Base-by-base conservation (phyloP, 2,797 vertebrate genomes). In the Fistularia tabacaria region DNA sequence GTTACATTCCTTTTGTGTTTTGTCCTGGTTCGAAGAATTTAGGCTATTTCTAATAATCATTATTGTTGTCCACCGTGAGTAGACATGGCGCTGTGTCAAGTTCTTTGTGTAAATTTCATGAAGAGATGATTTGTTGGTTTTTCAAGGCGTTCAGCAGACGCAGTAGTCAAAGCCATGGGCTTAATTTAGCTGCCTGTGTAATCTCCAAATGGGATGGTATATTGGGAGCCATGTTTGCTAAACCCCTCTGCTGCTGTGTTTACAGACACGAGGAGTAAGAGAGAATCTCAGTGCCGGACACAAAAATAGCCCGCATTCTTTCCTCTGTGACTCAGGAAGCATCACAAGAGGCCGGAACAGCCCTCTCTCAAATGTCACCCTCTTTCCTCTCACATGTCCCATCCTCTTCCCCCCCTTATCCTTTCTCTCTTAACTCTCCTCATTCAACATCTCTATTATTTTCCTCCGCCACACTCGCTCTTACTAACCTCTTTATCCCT, bases 231-330 rank as follows among this genome's bases (percentile, higher is more conserved):
- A 11, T 76, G 73, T 84, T 77, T 80, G 71, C 85, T 79, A 71
- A 81, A 79, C 74, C 66, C 80, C 77, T 84, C 75, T 69, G 64
- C 82, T 74, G 70, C 76, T 81, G 81, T 79, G 81, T 78, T 87
- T 83, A 71, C 71, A 81, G 73, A 77, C 83, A 66, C 63, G 69
- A 51, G 58, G 64, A 71, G 69, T 73, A 54, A 73, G 72, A 70
- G 66, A 62, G 69, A 73, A 88, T 88, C 80, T 85, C 80, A 77
- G 77, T 42, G 42, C 69, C 64, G 73, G 73, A 65, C 81, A 84
- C 80, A 77, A 87, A 90, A 89, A 90, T 90, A 91, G 89, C 64
- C 80, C 1, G 11, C 86, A 90, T 90, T 90, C 88, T 85, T 90
- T 88, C 87, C 79, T 84, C 82, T 68, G 57, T 76, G 76, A 87